Evolutionary conservation across 1,140 invertebrate genomes (phyloP).

Genomic region (Adoxophyes honmai): DNA sequence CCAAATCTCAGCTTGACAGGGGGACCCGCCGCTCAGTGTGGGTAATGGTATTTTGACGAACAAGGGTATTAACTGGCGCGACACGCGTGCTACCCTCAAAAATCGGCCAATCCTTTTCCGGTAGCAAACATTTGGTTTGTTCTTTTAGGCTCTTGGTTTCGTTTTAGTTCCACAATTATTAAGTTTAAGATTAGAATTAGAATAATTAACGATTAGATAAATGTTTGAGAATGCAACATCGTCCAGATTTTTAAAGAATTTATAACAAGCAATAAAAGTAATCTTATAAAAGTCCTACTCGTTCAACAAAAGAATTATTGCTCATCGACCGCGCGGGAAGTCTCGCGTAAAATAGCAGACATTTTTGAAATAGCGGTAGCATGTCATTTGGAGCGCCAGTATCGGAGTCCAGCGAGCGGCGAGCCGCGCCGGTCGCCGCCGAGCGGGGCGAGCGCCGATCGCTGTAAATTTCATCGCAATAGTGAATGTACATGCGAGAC

Average conservation of each 20-base stretch:
- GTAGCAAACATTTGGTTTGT: no score
- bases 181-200: no score
- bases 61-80: constrained; percentile 50
- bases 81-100: constrained; percentile 33
- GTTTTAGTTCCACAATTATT: no score
- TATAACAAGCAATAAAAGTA: constrained; percentile 33
- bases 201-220: no score
- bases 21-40: constrained; percentile 36
- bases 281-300: constrained; percentile 30
- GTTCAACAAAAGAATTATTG: constrained; percentile 57
- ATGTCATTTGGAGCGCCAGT: constrained; percentile 58
- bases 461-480: constrained; percentile 68
- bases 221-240: neutral
- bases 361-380: constrained; percentile 66
- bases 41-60: constrained; percentile 66
- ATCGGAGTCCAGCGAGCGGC: constrained; percentile 50
- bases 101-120: constrained; percentile 21
- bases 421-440: constrained; percentile 24
- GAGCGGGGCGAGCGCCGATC: constrained; percentile 36
- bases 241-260: neutral
- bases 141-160: no score
- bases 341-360: constrained; percentile 60
- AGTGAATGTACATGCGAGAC: constrained; percentile 63
- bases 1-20: constrained; percentile 67
- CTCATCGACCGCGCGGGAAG: constrained; percentile 45